Evolutionary conservation across 2,797 vertebrate species (phyloP).

Genomic region (Stomatorhinus walkeri): DNA sequence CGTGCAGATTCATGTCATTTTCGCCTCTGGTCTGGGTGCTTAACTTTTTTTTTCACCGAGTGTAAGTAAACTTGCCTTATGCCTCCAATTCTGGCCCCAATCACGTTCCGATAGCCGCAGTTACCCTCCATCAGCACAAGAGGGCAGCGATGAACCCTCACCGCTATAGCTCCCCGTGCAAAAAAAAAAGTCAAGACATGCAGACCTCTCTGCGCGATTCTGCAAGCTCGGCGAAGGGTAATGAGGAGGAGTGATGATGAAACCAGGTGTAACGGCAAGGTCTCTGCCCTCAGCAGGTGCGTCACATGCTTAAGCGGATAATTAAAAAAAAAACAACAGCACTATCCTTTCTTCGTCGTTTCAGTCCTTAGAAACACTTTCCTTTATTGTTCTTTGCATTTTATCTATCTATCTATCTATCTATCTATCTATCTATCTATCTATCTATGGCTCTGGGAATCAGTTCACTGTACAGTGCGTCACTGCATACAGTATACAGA

Average conservation of each 20-base stretch:
- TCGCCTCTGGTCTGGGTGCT: too few species aligned
- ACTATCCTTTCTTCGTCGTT: background rate
- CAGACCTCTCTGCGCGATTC: background rate
- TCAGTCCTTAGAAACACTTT: background rate
- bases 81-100: background rate
- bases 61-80: background rate
- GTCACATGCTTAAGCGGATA: background rate
- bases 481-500: background rate
- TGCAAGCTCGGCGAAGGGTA: slow-evolving; percentile 11
- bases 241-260: slow-evolving; percentile 20
- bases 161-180: background rate
- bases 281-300: background rate
- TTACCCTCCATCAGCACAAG: background rate
- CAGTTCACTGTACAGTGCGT: background rate
- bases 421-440: background rate
- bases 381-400: background rate
- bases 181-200: background rate
- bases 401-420: background rate
- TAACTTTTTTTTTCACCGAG: too few species aligned
- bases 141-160: background rate
- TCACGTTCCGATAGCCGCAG: too few species aligned
- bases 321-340: background rate
- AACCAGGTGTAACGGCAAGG: slow-evolving; percentile 14
- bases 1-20: too few species aligned
- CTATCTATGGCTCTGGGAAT: background rate